These are phyloP conservation scores for Formicarius rufipectus DNA, from an alignment of 2,113 vertebrate genomes.

Conservation along the genomic window DNA sequence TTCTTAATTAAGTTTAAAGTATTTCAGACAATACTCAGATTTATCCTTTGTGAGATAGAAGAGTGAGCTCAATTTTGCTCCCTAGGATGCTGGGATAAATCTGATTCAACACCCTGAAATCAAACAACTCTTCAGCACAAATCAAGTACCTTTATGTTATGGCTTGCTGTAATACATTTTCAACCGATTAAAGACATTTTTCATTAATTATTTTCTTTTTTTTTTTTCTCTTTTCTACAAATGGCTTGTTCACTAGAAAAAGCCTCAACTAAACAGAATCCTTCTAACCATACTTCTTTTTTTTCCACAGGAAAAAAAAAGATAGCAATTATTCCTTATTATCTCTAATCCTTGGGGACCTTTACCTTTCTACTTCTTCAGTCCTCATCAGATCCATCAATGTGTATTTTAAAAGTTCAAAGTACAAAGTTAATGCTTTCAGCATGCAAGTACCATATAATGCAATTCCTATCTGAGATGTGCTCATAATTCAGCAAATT, in stretches of 20 bases:
- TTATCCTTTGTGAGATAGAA: not conserved
- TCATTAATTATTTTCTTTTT: not conserved
- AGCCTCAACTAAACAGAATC: not conserved
- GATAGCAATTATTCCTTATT: slow-evolving; percentile 8
- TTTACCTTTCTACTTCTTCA: slow-evolving; percentile 24
- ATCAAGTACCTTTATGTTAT: slow-evolving; percentile 8
- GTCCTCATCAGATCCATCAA: slow-evolving; percentile 23
- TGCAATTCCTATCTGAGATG: slow-evolving; percentile 21
- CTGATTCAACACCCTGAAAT: not conserved
- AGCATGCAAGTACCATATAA: slow-evolving; percentile 32
- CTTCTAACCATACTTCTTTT: not conserved
- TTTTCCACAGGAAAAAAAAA: not conserved
- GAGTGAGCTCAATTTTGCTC: not conserved
- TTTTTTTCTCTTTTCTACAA: not conserved
- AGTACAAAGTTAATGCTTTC: slow-evolving; percentile 56
- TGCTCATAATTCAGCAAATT: slow-evolving; percentile 59
- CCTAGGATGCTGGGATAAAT: not conserved
- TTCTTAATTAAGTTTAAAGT: not conserved
- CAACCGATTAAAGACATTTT: not conserved
- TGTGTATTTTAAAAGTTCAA: slow-evolving; percentile 38
- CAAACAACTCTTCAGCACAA: slow-evolving; percentile 14
- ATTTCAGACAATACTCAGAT: not conserved
- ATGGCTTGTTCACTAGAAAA: not conserved
- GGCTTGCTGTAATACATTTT: not conserved
- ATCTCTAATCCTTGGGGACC: not conserved